Base-by-base conservation (phyloP, 2,797 vertebrate genomes). In the Allobates femoralis region DNA sequence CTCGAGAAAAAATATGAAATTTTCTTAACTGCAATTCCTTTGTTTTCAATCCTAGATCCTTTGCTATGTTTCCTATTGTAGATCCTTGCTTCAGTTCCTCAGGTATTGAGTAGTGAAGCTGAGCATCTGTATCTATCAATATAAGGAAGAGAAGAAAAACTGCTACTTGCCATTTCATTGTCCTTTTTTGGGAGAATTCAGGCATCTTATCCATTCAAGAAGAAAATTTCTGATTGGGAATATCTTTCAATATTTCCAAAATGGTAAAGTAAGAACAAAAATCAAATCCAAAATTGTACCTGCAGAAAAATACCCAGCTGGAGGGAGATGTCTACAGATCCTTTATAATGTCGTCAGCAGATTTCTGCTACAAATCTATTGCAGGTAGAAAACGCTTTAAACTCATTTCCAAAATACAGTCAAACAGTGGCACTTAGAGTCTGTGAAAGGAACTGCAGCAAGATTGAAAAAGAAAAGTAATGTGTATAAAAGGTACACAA, bases 21-120 rank as follows among this genome's bases (percentile, higher is more conserved):
- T 91, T 90, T 81, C 93, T 92, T 2, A 89, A 81, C 74, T 88
- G 87, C 69, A 93, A 88, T 86, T 93, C 92, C 6, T 88, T 84
- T 67, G 90, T 28, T 79, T 91, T 89, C 66, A 95, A 85, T 41
- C 89, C 89, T 21, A 93, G 81, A 83, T 93, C 92, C 50, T 88
- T 78, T 7, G 85, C 56, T 56, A 89, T 67, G 56, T 87, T 84
- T 37, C 58, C 88, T 18, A 89, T 60, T 23, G 71, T 14, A 18
- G 67, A 83, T 60, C 85, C 71, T 51, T 80, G 46, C 18, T 81
- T 74, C 32, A 78, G 19, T 62, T 88, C 87, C 28, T 85, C 87
- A 30, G 10, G 60, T 56, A 88, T 81, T 37, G 53, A 58, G 19
- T 83, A 83, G 53, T 74, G 51, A 73, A 83, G 67, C 81, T 83